Conservation (phyloP, 2,888 invertebrate species). For the Meandrusa payeni region DNA sequence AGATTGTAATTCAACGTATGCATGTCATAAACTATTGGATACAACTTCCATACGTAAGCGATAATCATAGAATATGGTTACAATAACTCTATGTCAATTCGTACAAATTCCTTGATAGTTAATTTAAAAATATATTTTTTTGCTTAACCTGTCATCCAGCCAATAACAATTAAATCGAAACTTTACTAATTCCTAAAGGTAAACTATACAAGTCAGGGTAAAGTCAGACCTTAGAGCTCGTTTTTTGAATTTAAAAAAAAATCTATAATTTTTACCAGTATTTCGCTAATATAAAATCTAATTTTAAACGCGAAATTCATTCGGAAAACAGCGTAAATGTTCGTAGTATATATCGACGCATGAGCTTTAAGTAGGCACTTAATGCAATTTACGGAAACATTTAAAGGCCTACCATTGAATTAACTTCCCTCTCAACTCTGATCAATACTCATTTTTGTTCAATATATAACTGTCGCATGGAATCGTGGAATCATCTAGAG, state of each 20-base stretch:
- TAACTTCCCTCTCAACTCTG: too few species aligned
- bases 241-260: too few species aligned
- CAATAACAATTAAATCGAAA: background rate
- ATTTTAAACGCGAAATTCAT: constrained; percentile 28
- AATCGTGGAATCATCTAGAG: too few species aligned
- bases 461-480: too few species aligned
- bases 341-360: background rate
- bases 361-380: background rate
- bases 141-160: too few species aligned
- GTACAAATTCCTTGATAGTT: background rate
- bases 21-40: background rate
- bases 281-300: constrained; percentile 29
- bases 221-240: too few species aligned
- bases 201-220: too few species aligned
- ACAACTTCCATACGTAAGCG: background rate
- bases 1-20: background rate
- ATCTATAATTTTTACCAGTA: background rate
- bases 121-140: too few species aligned
- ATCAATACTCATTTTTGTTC: too few species aligned
- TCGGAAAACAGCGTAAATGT: constrained; percentile 20
- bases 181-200: too few species aligned
- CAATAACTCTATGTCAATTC: constrained; percentile 3
- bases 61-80: background rate
- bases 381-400: background rate
- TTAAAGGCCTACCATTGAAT: too few species aligned